phyloP scores from a whole-genome alignment of 2,113 vertebrate genomes.

The Coryphaenoides rupestris region DNA sequence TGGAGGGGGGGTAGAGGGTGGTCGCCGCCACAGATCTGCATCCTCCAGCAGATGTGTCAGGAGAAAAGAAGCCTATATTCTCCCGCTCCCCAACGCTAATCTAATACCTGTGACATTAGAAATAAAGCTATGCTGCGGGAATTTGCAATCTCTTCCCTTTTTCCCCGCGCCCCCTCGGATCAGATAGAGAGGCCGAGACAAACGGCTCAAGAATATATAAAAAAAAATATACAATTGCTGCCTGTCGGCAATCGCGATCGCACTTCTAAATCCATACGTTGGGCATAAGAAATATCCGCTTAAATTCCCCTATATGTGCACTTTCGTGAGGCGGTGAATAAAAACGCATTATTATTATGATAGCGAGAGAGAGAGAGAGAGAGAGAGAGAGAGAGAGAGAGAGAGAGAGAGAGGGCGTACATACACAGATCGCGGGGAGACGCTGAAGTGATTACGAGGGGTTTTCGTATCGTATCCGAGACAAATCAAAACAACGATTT shows the following conservation, averaged over 20 bases:
- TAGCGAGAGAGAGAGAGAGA: neutral
- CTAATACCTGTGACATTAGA: constrained; percentile 1
- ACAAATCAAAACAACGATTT: no score
- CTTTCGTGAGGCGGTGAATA: neutral
- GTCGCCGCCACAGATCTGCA: neutral
- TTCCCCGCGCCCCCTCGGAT: neutral
- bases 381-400: neutral
- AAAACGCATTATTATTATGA: neutral
- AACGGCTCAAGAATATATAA: neutral
- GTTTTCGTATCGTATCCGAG: no score
- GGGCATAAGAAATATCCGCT: neutral
- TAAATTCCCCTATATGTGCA: neutral
- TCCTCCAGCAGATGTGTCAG: neutral
- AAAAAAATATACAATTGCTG: no score
- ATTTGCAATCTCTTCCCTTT: neutral
- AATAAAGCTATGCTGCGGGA: neutral
- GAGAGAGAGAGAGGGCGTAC: neutral
- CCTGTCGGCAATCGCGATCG: neutral
- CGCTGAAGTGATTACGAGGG: no score
- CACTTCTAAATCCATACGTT: neutral
- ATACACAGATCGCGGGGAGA: no score
- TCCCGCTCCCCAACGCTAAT: neutral
- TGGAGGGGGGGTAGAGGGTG: no score
- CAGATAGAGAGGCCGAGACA: neutral
- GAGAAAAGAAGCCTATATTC: neutral